Conservation (phyloP, 2,888 invertebrate genomes). For the Drosophila sordidula region DNA sequence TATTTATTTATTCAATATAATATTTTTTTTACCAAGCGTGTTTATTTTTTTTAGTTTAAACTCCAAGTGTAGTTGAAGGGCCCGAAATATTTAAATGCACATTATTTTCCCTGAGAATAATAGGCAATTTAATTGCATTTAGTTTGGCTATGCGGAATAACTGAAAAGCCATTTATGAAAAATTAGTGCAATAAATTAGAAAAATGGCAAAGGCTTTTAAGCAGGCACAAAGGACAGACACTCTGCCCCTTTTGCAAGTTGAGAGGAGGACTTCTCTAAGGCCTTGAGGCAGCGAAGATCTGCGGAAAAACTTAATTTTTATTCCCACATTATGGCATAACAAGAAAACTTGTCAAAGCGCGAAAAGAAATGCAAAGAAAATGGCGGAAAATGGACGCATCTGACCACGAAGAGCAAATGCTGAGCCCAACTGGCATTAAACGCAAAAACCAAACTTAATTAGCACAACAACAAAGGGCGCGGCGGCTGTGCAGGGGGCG, state of each 20-base stretch:
- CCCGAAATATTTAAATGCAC: neutral
- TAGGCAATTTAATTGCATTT: constrained; percentile 18
- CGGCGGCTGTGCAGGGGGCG: constrained; percentile 17
- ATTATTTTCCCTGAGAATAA: neutral
- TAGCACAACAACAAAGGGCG: constrained; percentile 48
- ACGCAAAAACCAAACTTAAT: constrained; percentile 52
- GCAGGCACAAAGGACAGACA: constrained; percentile 9
- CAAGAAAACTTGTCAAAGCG: constrained; percentile 25
- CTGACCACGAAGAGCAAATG: constrained; percentile 3
- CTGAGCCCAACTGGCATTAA: constrained; percentile 23
- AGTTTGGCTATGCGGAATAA: constrained; percentile 2
- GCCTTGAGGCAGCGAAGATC: constrained; percentile 1
- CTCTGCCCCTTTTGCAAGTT: neutral
- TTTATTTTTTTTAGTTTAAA: too few relatives aligned
- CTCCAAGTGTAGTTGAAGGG: too few relatives aligned
- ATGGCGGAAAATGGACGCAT: constrained; percentile 2
- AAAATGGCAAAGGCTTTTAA: constrained; percentile 25
- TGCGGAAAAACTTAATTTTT: constrained; percentile 23
- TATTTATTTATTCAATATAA: too few relatives aligned
- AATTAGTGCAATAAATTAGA: constrained; percentile 31
- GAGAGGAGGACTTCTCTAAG: constrained; percentile 6
- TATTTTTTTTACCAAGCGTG: neutral
- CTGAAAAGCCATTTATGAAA: constrained; percentile 2
- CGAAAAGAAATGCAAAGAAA: constrained; percentile 29
- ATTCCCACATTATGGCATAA: constrained; percentile 3